These are phyloP conservation scores for Engraulis encrasicolus DNA, from an alignment of 2,113 vertebrate genomes.

Conservation along the genomic window DNA sequence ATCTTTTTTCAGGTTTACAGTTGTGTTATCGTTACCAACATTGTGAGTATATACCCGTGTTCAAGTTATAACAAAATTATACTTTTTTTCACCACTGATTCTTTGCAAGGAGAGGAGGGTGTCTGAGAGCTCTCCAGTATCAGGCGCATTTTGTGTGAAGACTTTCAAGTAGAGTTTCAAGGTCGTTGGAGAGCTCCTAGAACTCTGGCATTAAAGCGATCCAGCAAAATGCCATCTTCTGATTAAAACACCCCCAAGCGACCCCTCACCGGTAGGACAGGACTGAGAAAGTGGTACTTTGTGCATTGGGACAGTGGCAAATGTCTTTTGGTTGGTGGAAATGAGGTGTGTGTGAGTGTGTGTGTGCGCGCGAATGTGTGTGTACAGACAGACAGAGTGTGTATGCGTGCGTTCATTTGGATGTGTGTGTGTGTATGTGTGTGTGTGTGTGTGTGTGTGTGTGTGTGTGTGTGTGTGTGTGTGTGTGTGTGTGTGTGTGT, in stretches of 20 bases:
- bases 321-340: not conserved
- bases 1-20: not conserved
- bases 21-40: not conserved
- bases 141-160: not conserved
- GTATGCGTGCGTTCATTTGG: no score
- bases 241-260: not conserved
- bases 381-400: no score
- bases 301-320: not conserved
- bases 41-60: not conserved
- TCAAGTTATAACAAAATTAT: not conserved
- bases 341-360: no score
- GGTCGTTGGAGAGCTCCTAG: not conserved
- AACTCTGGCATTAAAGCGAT: not conserved
- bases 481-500: no score
- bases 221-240: not conserved
- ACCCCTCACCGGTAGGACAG: not conserved
- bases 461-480: no score
- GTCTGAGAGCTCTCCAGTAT: not conserved
- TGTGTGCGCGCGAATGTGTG: no score
- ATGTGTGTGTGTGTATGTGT: no score
- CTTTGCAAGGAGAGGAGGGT: not conserved
- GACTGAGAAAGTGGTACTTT: not conserved
- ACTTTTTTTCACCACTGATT: not conserved
- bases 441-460: no score
- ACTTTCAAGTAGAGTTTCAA: not conserved